Evolutionary conservation across 2,797 vertebrate species (phyloP), one percentile per base, ranked within the genome.

Genomic region (Tragopan temminckii): DNA sequence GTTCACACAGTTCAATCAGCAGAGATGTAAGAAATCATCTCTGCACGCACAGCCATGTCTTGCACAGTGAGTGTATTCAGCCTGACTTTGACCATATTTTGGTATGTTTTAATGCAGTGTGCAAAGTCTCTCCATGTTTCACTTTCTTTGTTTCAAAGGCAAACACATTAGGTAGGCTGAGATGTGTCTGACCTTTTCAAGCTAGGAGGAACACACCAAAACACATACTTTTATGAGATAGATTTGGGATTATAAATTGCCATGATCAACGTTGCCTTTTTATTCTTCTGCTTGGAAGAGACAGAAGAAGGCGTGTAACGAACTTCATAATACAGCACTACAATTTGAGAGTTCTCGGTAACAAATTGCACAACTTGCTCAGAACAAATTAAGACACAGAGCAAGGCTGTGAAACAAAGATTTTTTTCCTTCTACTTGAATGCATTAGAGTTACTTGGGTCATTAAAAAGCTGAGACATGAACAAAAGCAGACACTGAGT

Each of bases 351-450:
- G 16, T 3, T 79, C 52, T 81, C 69, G 11, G 4, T 66, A 40
- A 69, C 1, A 63, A 61, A 59, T 27, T 46, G 10, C 7, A 46
- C 9, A 19, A 43, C 42, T 72, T 81, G 9, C 45, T 46, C 21
- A 15, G 38, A 78, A 75, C n/a, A 31, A 5, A 9, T 48, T 33
- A 78, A 53, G 31, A 82, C 77, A 46, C 3, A 80, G 20, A 64
- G 43, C 4, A 36, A 48, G 14, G 13, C 14, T 78, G 48, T 43
- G 45, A 75, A 90, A 59, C 2, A 61, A 62, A 35, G 7, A 3
- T 31, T 64, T 3, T 3, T 33, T 46, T 38, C 21, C 16, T 57
- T 27, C 24, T 75, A 38, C 3, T 64, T 0, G 0, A 85, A 46
- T 0, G 0, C 27, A 40, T 55, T 50, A 80, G 50, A 88, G 59